Percentiles rank a stretch among this genome's conserved stretches.
phyloP scores from a whole-genome alignment of 2,888 invertebrate species.

The Nowickia ferox region DNA sequence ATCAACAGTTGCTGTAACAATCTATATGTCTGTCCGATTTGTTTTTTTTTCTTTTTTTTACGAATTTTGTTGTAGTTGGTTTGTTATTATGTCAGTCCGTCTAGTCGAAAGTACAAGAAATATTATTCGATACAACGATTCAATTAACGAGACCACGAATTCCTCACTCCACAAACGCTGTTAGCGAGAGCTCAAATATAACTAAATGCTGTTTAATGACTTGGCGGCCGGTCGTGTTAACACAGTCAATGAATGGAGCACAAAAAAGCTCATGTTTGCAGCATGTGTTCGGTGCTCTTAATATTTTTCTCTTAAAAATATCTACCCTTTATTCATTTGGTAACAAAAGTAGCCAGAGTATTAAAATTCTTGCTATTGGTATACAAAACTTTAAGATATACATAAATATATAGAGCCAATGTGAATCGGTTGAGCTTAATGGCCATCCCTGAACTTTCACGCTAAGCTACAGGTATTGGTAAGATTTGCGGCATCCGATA shows the following conservation, averaged over 20 bases:
- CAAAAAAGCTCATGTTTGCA: constrained; percentile 40
- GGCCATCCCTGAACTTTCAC: no score
- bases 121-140: constrained; percentile 47
- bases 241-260: constrained; percentile 28
- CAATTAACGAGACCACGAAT: constrained; percentile 44
- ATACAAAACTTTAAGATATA: no score
- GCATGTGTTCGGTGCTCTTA: constrained; percentile 44
- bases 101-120: constrained; percentile 42
- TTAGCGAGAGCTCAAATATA: constrained; percentile 67
- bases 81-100: constrained; percentile 44
- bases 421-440: no score
- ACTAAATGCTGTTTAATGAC: constrained; percentile 70
- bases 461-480: no score
- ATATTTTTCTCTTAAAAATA: constrained; percentile 23
- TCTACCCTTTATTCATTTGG: constrained; percentile 6
- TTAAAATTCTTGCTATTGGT: background rate
- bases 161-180: constrained; percentile 57
- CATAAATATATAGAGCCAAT: no score
- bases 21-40: background rate
- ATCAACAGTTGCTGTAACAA: constrained; percentile 23
- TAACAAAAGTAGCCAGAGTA: background rate
- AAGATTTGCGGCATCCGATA: no score
- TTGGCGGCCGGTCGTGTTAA: constrained; percentile 56
- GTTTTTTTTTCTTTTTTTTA: background rate
- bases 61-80: constrained; percentile 19